Conservation (phyloP, 2,113 vertebrate genomes). For the Pycnonotus jocosus region DNA sequence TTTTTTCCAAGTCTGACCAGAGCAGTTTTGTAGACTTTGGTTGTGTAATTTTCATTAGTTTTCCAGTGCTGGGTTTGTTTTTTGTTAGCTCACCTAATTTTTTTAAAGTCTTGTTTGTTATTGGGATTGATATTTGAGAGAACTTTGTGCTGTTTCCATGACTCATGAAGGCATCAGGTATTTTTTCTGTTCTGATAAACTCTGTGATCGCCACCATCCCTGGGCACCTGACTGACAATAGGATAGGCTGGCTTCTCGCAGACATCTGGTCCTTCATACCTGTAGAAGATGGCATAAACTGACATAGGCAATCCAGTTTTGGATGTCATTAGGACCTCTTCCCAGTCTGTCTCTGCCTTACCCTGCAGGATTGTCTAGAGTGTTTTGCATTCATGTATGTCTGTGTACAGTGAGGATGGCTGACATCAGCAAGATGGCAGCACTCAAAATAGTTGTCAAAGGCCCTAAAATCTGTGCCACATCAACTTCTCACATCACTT, state of each 20-base stretch:
- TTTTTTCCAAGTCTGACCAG: background rate
- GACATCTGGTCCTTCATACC: background rate
- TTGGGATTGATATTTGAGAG: background rate
- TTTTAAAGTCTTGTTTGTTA: conserved; percentile 11
- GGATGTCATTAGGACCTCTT: background rate
- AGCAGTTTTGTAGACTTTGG: conserved; percentile 9
- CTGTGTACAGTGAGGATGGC: background rate
- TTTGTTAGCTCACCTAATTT: background rate
- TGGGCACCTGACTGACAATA: background rate
- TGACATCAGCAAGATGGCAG: background rate
- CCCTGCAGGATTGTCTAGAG: accelerated
- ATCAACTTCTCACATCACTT: background rate
- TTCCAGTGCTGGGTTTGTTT: background rate
- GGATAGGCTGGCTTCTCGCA: background rate
- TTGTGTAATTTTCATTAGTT: background rate
- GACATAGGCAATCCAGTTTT: background rate
- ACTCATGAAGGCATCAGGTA: background rate
- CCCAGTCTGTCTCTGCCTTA: background rate
- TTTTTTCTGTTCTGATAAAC: background rate
- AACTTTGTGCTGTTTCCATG: background rate
- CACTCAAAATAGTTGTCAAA: background rate
- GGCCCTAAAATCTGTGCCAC: background rate
- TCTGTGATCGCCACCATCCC: accelerated
- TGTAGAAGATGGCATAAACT: background rate
- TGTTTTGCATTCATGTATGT: background rate